Base-by-base conservation (phyloP, 2,113 vertebrate species). In the Seriola quinqueradiata region DNA sequence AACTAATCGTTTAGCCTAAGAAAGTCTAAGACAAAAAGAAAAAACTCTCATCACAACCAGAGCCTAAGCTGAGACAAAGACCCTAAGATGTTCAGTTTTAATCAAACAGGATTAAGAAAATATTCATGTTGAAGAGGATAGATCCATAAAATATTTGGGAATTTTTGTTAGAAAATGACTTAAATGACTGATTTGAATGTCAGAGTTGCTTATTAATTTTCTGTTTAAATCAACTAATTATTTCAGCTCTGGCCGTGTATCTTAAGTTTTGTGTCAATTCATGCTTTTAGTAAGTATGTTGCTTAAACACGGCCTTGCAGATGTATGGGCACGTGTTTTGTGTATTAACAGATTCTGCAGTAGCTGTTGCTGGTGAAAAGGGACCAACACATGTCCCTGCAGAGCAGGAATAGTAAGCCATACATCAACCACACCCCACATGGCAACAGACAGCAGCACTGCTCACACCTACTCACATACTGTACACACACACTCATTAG, bases 331-430 rank as follows among this genome's bases (percentile, higher is more conserved):
- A 14, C 60, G 44, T 48, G 59, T 75, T 80, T 0, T 25, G 5
- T 60, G 28, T 64, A 32, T 71, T 71, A 50, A 57, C 42, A 54
- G 40, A 52, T 64, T 83, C 32, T 60, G 54, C 40, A 57, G 70
- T 46, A 61, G 25, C 74, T 83, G 11, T 38, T 75, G 40, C 38
- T 42, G 58, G 28, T 59, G n/a, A 44, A 64, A 59, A 83, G 84
- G 67, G 2, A 57, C 36, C 52, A 19, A 44, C 64, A 50, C 71
- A 17, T 72, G 38, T 75, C 63, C 71, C 44, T 68, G 68, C 57
- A 48, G 38, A 76, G 60, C 69, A 90, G 72, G 57, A 90, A 89
- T 88, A 88, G 81, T 73, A 89, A 76, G 57, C 48, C 63, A 81
- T 89, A 71, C 83, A 87, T 94, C 84, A 91, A 55, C 71, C 44